Evolutionary conservation across 2,888 invertebrate genomes (phyloP).

Genomic region (Hirtodrosophila duncani): DNA sequence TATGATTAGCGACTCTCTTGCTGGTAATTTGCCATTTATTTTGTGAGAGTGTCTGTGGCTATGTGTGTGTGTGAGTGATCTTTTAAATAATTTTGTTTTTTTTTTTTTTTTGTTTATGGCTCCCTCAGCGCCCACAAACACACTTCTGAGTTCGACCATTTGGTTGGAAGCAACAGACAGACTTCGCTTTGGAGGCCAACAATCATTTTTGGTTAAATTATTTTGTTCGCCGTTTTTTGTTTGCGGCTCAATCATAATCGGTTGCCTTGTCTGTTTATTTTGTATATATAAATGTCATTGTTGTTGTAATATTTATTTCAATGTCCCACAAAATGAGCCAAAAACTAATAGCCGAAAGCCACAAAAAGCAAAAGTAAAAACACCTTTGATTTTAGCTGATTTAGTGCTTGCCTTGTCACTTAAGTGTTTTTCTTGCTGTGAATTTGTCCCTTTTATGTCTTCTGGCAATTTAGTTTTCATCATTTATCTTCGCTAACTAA

Average conservation of each 20-base stretch:
- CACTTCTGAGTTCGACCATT: constrained; percentile 12
- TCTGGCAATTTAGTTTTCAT: no score
- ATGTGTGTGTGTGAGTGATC: no score
- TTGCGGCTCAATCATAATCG: constrained; percentile 42
- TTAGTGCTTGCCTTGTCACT: no score
- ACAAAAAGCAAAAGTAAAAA: no score
- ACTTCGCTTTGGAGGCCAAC: constrained; percentile 42
- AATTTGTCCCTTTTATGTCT: no score
- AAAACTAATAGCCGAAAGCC: no score
- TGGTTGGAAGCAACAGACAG: no score
- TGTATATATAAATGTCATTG: constrained; percentile 17
- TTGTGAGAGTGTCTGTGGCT: constrained; percentile 27
- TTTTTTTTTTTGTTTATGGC: constrained; percentile 5
- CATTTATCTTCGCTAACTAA: no score
- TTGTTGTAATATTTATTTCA: constrained; percentile 12
- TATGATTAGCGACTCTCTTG: constrained; percentile 45
- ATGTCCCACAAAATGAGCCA: constrained; percentile 30
- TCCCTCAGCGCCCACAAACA: constrained; percentile 10
- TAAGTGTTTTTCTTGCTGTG: no score
- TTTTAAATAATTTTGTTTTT: constrained; percentile 1
- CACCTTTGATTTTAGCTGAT: no score
- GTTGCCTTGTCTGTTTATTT: constrained; percentile 39
- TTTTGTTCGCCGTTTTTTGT: constrained; percentile 7
- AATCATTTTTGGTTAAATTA: constrained; percentile 24
- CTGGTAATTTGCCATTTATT: constrained; percentile 35